Evolutionary conservation across 2,888 invertebrate genomes (phyloP), one percentile per base, ranked within the genome.

Genomic region (Apamea sordens): DNA sequence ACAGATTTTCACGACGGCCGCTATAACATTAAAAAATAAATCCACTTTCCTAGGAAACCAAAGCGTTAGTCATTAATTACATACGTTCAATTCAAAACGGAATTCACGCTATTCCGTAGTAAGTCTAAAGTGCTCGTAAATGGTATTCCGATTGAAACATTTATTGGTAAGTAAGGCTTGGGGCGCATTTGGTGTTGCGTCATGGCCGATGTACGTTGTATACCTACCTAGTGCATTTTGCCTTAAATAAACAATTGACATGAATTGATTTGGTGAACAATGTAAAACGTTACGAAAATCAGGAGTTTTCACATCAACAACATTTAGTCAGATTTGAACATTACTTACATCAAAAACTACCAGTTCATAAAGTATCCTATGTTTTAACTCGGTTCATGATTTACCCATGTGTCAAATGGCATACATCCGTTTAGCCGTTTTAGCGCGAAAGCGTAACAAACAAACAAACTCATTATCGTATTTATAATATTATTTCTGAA

Each of bases 71-170:
- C 41, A 77, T 86, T 83, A 76, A 83, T 76, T 70, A 73, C 50
- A 61, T 18, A 68, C 61, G 47, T 73, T 80, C 73, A 67, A 64
- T 74, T 75, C 64, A 50, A 73, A 68, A 73, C 73, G 47, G 70
- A 85, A 85, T 85, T 74, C 72, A 41, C 44, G 50, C 50, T 67
- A 68, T 59, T 76, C 44, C 47, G 47, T 53, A 41, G 73, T 74
- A 73, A 76, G 36, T 87, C 64, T 80, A 67, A 80, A 85, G 80
- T 80, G 81, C 67, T 74, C 28, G 70, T 81, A 77, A 87, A 78
- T 82, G 69, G 73, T 76, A 67, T 82, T 77, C 72, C 69, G 32
- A 81, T 78, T 85, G 73, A 81, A 85, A 81, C 76, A 88, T 84
- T 67, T 84, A 87, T 77, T 72, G 64, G 64, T 47, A 65, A 73